A percentile compares a stretch with the other conserved stretches of the same genome.
phyloP scores from a whole-genome alignment of 2,797 vertebrate species.

The Micrastur ruficollis region DNA sequence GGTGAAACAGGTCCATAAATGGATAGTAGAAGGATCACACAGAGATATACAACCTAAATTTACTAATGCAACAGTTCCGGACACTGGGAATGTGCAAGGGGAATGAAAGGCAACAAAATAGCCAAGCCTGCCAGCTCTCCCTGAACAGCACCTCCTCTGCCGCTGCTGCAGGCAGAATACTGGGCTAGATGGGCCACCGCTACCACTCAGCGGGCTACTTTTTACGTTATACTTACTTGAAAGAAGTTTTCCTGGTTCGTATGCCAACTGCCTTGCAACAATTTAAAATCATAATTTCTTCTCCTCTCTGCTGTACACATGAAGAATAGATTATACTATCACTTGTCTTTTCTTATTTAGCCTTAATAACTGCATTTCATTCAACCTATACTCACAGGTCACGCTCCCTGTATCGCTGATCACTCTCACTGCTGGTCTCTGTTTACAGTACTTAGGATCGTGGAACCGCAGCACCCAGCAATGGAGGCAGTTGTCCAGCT shows the following conservation, averaged over 20 bases:
- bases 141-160: background rate
- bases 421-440: background rate
- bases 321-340: background rate
- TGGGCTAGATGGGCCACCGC: background rate
- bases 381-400: background rate
- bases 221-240: background rate
- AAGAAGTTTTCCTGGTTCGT: background rate
- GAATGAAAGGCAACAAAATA: background rate
- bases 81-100: background rate
- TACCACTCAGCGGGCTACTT: background rate
- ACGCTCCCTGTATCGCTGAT: background rate
- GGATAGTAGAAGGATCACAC: background rate
- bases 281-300: background rate
- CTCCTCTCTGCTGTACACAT: background rate
- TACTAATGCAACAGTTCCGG: background rate
- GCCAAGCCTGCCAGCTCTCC: background rate
- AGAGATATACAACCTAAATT: background rate
- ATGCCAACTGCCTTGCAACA: background rate
- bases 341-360: background rate
- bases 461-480: background rate
- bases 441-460: background rate
- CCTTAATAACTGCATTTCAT: background rate
- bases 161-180: background rate
- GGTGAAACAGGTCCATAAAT: background rate
- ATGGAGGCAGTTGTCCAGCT: background rate